These are phyloP conservation scores for Drosophila rhopaloa DNA, from an alignment of 1,140 invertebrate species.

Conservation along the genomic window DNA sequence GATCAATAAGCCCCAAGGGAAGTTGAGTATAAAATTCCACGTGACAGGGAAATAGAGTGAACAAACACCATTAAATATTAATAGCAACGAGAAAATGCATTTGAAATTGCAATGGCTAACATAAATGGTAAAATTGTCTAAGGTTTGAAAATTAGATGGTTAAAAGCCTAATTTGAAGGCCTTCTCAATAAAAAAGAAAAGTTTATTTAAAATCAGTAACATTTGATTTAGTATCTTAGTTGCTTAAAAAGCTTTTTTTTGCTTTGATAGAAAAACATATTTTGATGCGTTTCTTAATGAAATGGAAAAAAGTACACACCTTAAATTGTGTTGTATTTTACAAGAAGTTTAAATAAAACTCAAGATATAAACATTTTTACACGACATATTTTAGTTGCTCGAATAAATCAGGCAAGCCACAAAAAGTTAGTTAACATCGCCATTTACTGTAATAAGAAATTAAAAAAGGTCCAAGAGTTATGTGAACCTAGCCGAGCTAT, in stretches of 20 bases:
- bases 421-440: constrained; percentile 33
- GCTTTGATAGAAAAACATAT: not conserved
- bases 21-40: not conserved
- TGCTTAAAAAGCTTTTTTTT: not conserved
- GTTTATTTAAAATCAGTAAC: no score
- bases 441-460: constrained; percentile 37
- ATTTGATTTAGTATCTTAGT: not conserved
- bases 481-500: constrained; percentile 22
- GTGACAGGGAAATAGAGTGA: not conserved
- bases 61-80: not conserved
- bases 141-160: no score
- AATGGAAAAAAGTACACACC: not conserved
- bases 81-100: not conserved
- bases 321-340: no score
- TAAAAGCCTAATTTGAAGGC: no score
- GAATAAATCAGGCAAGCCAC: constrained; percentile 22
- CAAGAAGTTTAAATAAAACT: not conserved
- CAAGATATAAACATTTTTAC: not conserved
- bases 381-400: constrained; percentile 15
- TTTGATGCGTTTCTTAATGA: not conserved
- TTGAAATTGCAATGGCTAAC: not conserved
- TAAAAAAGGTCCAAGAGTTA: constrained; percentile 25
- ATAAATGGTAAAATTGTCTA: no score
- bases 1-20: constrained; percentile 11
- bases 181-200: no score